Conservation (phyloP, 2,113 vertebrate species). For the Neolamprologus ventralis region DNA sequence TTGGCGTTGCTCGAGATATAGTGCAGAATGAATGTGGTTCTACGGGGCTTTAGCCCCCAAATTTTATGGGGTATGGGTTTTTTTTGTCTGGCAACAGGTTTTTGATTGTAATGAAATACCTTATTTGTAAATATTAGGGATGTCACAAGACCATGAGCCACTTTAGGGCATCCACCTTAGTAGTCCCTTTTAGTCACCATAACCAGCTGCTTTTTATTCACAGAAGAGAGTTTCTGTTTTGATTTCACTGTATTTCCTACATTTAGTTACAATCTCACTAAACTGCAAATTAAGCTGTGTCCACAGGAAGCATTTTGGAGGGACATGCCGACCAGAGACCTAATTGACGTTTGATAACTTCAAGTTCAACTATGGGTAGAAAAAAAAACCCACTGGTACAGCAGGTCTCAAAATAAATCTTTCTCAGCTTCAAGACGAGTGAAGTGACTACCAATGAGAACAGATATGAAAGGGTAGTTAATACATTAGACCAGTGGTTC, state of each 20-base stretch:
- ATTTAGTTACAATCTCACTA: not conserved
- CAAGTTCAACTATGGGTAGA: not conserved
- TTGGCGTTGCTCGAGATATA: not conserved
- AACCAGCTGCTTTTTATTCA: not conserved
- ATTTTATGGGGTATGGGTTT: not conserved
- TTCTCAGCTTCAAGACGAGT: not conserved
- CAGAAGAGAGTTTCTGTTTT: not conserved
- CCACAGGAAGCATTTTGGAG: not conserved
- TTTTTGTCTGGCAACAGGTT: not conserved
- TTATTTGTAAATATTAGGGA: not conserved
- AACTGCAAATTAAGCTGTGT: not conserved
- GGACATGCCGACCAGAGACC: not conserved
- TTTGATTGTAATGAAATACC: not conserved
- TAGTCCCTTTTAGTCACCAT: not conserved
- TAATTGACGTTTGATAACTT: not conserved
- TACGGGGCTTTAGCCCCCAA: not conserved
- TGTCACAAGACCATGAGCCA: not conserved
- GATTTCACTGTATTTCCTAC: not conserved
- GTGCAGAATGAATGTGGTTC: not conserved
- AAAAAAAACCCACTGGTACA: accelerated
- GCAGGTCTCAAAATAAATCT: not conserved
- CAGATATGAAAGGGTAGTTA: not conserved
- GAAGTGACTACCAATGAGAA: not conserved
- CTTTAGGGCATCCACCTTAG: not conserved
- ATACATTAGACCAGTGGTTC: not conserved